A percentile compares a stretch with the other conserved stretches of the same genome.
phyloP scores from a whole-genome alignment of 2,113 vertebrate genomes.

The Bothrops jararaca region DNA sequence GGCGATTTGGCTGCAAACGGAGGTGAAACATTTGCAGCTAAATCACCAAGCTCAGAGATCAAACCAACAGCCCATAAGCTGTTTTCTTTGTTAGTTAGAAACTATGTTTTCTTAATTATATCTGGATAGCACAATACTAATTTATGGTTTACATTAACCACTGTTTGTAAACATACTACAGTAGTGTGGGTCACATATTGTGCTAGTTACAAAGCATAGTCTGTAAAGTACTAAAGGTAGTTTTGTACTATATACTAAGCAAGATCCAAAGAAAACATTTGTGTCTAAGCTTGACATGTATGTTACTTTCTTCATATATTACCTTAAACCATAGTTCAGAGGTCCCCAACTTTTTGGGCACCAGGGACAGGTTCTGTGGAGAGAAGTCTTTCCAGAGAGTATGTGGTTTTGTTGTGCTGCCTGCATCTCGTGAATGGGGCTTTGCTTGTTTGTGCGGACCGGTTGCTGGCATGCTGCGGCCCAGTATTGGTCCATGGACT shows the following conservation, averaged over 20 bases:
- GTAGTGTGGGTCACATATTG: neutral
- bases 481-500: no score
- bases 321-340: neutral
- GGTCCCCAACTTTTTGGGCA: no score
- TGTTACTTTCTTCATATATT: neutral
- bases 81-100: neutral
- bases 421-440: no score
- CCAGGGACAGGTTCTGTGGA: no score
- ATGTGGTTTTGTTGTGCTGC: no score
- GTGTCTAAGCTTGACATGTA: neutral
- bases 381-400: no score
- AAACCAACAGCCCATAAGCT: neutral
- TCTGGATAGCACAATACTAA: neutral
- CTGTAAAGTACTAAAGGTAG: neutral
- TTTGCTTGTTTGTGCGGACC: no score
- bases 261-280: neutral
- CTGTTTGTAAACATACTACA: neutral
- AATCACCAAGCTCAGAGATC: no score
- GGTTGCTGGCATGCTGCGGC: no score
- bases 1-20: no score
- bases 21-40: no score
- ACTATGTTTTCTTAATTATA: neutral
- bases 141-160: neutral
- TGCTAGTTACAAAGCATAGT: neutral
- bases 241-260: neutral